Percentiles rank a stretch among this genome's conserved stretches.
These are phyloP conservation scores for Nyctibius bracteatus DNA, from an alignment of 2,113 vertebrate species.

Conservation along the genomic window DNA sequence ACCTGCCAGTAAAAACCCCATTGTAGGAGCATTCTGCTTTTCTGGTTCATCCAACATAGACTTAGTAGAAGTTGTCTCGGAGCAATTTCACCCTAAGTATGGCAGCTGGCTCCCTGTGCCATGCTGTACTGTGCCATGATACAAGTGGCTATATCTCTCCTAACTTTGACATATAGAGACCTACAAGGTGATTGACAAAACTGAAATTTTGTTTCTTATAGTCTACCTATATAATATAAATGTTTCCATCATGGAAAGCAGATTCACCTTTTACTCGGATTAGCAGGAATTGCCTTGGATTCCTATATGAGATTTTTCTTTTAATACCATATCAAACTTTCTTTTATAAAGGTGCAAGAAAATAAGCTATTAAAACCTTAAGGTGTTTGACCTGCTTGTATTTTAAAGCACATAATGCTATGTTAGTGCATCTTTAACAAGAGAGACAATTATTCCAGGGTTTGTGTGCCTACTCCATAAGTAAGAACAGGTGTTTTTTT, in stretches of 20 bases:
- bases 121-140: fast-evolving
- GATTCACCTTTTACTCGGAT: neutral
- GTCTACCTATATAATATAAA: neutral
- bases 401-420: neutral
- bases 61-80: neutral
- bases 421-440: neutral
- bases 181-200: neutral
- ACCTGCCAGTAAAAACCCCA: neutral
- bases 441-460: neutral
- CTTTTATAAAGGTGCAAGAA: neutral
- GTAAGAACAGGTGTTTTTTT: constrained; percentile 14
- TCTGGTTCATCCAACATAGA: fast-evolving
- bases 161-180: neutral
- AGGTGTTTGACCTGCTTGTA: neutral
- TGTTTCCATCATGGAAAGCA: neutral
- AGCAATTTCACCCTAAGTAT: fast-evolving
- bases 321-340: neutral
- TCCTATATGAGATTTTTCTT: neutral
- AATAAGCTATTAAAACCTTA: neutral
- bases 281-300: neutral
- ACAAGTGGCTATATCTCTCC: neutral
- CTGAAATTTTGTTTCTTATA: neutral
- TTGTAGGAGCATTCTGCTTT: neutral
- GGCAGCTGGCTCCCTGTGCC: neutral
- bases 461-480: neutral